phyloP scores from a whole-genome alignment of 2,888 invertebrate genomes.

The Erebia aethiops region DNA sequence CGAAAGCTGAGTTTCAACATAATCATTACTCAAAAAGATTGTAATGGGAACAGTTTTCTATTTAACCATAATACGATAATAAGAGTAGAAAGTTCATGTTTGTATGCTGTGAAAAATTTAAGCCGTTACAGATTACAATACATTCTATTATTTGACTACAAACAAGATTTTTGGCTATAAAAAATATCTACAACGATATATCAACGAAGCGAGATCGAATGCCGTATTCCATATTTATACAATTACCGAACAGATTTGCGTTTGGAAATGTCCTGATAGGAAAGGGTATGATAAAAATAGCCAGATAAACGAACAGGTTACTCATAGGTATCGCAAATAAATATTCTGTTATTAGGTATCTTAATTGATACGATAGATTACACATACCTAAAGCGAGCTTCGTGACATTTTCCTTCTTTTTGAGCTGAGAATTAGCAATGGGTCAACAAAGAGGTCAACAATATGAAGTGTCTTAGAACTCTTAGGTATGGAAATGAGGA shows the following conservation, averaged over 20 bases:
- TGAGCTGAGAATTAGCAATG: neutral
- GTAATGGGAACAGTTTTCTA: conserved; percentile 13
- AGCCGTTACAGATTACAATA: neutral
- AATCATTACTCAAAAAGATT: conserved; percentile 19
- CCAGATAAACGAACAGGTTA: too few species aligned
- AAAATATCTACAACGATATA: neutral
- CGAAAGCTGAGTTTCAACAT: conserved; percentile 11
- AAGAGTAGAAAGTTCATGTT: conserved; percentile 13
- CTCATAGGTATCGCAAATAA: too few species aligned
- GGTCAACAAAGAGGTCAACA: conserved; percentile 15
- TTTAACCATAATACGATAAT: conserved; percentile 14
- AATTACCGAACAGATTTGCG: too few species aligned
- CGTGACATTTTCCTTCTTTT: neutral
- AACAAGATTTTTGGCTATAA: neutral
- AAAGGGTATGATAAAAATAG: too few species aligned
- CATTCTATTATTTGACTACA: neutral
- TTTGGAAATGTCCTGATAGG: too few species aligned
- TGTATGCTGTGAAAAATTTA: neutral
- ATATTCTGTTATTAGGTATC: too few species aligned
- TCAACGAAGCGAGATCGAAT: too few species aligned
- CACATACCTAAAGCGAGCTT: neutral
- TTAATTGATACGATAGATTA: neutral
- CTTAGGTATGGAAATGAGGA: conserved; percentile 31
- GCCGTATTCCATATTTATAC: too few species aligned
- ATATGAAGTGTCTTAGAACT: conserved; percentile 37